A percentile compares a stretch with the other conserved stretches of the same genome.
Evolutionary conservation across 1,140 invertebrate genomes (phyloP).

Genomic region (Bombus polaris): DNA sequence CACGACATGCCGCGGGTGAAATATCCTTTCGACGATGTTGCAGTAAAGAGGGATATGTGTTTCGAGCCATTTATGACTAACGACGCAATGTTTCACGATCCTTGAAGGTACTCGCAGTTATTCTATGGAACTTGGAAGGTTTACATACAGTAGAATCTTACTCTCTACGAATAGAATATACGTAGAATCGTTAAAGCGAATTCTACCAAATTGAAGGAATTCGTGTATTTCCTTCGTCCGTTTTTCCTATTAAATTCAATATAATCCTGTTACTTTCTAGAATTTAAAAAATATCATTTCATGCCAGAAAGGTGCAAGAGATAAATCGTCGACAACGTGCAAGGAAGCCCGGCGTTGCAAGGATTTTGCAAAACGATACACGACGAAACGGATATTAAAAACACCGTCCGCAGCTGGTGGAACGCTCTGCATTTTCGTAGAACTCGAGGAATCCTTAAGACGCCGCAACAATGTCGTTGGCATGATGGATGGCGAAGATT

Average conservation of each 20-base stretch:
- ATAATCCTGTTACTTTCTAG: neutral
- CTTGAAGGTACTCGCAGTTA: neutral
- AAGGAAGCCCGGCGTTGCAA: neutral
- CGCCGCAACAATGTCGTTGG: constrained; percentile 29
- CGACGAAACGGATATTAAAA: constrained; percentile 46
- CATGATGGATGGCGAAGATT: constrained; percentile 49
- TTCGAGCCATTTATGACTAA: neutral
- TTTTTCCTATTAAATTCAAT: neutral
- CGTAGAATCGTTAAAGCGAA: too few species aligned
- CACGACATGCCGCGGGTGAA: neutral
- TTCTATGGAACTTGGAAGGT: neutral
- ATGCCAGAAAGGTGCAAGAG: neutral
- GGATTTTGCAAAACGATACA: neutral
- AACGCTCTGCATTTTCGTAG: neutral
- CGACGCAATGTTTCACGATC: neutral
- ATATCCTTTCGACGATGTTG: neutral
- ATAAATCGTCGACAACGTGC: neutral
- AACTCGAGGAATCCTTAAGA: constrained; percentile 36
- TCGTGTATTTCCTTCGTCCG: too few species aligned
- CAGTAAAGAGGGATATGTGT: neutral
- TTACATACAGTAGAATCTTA: neutral
- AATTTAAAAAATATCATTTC: neutral
- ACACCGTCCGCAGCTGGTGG: neutral
- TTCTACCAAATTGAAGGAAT: neutral
- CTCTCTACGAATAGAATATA: neutral